These are phyloP conservation scores for Cyphomyrmex costatus DNA, from an alignment of 1,140 invertebrate species.

Conservation along the genomic window DNA sequence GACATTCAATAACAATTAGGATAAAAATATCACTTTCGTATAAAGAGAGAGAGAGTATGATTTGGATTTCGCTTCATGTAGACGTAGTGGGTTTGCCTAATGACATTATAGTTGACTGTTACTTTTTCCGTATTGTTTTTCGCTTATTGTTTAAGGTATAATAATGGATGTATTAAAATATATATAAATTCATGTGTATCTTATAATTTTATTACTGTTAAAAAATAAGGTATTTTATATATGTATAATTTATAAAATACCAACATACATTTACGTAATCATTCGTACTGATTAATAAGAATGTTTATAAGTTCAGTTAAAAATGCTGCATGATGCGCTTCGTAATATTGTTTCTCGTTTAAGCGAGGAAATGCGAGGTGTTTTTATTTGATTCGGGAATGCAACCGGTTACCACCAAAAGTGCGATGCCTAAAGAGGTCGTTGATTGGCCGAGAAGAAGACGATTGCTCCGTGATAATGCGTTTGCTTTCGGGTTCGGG, in stretches of 20 bases:
- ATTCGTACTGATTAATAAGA: background rate
- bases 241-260: background rate
- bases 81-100: background rate
- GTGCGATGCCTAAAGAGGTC: constrained; percentile 71
- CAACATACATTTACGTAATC: background rate
- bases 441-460: constrained; percentile 77
- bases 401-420: constrained; percentile 59
- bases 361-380: constrained; percentile 19
- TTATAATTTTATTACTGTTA: background rate
- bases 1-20: constrained; percentile 6
- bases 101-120: background rate
- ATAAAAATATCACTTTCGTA: background rate
- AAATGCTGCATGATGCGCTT: background rate
- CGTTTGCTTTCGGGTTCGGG: constrained; percentile 69
- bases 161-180: background rate
- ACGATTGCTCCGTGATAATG: constrained; percentile 76
- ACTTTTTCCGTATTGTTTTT: background rate
- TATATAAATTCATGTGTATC: background rate
- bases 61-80: background rate
- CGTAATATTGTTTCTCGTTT: background rate
- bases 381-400: constrained; percentile 50
- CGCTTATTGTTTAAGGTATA: background rate
- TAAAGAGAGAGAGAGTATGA: background rate
- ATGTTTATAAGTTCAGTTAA: background rate
- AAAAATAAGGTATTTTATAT: background rate